Evolutionary conservation across 2,113 vertebrate genomes (phyloP).

Genomic region (Pygoscelis antarcticus): DNA sequence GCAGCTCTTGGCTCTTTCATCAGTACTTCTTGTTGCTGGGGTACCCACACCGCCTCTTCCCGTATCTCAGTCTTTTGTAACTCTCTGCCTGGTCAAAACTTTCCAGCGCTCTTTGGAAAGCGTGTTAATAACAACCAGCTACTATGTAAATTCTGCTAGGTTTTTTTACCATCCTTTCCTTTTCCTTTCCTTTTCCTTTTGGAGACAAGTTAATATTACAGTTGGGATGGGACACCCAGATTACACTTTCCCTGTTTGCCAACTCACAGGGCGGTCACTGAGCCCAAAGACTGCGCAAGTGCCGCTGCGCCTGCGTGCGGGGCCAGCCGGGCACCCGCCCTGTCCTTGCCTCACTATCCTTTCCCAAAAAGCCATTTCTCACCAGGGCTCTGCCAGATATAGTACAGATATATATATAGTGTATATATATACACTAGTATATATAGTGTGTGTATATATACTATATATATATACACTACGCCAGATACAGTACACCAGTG

Average conservation of each 20-base stretch:
- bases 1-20: too few relatives aligned
- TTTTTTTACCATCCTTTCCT: neutral
- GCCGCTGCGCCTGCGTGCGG: neutral
- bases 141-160: neutral
- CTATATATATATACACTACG: too few relatives aligned
- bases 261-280: fast-evolving
- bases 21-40: neutral
- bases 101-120: neutral
- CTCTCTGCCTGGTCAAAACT: neutral
- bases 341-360: neutral
- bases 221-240: neutral
- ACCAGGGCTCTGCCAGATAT: neutral
- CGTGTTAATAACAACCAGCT: neutral
- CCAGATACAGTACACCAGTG: neutral
- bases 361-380: neutral
- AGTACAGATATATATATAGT: too few relatives aligned
- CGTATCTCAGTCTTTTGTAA: neutral
- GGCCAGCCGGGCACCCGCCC: neutral
- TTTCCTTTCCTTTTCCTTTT: neutral
- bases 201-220: neutral
- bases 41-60: neutral
- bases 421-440: too few relatives aligned
- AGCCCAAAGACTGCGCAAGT: neutral
- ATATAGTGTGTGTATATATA: too few relatives aligned
- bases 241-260: neutral